Base-by-base conservation (phyloP, 2,113 vertebrate genomes). In the Rhabdomys dilectus region DNA sequence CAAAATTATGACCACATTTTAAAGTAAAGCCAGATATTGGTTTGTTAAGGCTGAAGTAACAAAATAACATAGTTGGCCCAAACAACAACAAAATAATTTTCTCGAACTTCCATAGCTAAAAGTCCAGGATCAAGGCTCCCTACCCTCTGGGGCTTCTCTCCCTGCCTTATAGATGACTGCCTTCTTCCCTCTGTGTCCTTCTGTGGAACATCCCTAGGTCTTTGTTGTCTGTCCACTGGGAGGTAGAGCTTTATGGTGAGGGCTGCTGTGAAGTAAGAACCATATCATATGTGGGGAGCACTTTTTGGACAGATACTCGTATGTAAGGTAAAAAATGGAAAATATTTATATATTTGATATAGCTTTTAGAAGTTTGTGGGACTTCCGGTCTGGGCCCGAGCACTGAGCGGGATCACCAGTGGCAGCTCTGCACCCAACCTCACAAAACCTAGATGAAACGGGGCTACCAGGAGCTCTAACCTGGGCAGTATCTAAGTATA, bases 311-410 rank as follows among this genome's bases (percentile, higher is more conserved):
- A 66, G 70, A 36, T 77, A 70, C 21, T 88, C n/a, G 36, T 88
- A 73, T 48, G 73, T 95, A 93, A 91, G 48, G 86, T 84, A 89
- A 91, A 91, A 75, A 88, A 36, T 39, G 34, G 91, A 48, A 86
- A 66, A 78, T 86, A 92, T 76, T 76, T 80, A 31, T 89, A 73
- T 77, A 93, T 80, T 91, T 96, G 19, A 89, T 81, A 87, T 0
- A 42, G 26, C 66, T 68, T 92, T 77, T 81, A 53, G 42, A 95
- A 81, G n/a, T 76, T 64, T 95, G 12, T 95, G 82, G n/a, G n/a
- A n/a, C n/a, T n/a, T n/a, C n/a, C n/a, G n/a, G n/a, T n/a, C n/a
- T n/a, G n/a, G n/a, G n/a, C n/a, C n/a, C n/a, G n/a, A n/a, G n/a
- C n/a, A n/a, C n/a, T n/a, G n/a, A n/a, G n/a, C n/a, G n/a, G n/a